Evolutionary conservation across 64 coral and sea anemone species (phyloP).

Genomic region (Acropora yongei): DNA sequence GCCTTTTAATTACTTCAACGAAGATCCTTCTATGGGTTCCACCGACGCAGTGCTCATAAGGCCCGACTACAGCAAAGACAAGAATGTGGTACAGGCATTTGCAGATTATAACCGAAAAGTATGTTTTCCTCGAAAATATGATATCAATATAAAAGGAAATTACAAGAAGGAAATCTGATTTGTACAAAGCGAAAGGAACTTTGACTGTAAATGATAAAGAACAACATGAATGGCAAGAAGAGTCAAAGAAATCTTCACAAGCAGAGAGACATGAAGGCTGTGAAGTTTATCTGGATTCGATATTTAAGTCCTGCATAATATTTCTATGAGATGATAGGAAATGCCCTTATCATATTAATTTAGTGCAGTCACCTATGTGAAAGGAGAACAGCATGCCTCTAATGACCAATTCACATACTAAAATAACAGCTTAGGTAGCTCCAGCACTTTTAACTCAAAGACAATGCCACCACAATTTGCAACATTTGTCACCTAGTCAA

Average conservation of each 20-base stretch:
- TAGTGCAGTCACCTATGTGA: too few relatives aligned
- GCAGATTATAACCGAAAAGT: neutral
- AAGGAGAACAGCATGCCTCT: too few relatives aligned
- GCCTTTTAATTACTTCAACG: slow-evolving; percentile 63
- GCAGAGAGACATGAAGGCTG: neutral
- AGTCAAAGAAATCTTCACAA: neutral
- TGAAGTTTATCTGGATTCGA: neutral
- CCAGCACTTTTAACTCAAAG: too few relatives aligned
- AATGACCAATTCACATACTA: too few relatives aligned
- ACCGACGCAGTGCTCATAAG: slow-evolving; percentile 26
- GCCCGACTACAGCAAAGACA: neutral
- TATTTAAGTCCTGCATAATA: too few relatives aligned
- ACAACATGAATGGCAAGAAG: neutral
- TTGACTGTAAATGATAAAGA: neutral
- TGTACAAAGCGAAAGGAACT: neutral
- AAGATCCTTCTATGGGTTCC: slow-evolving; percentile 27
- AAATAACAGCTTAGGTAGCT: too few relatives aligned
- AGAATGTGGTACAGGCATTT: neutral
- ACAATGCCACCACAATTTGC: too few relatives aligned
- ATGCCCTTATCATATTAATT: too few relatives aligned
- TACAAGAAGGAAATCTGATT: neutral
- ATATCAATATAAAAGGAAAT: neutral
- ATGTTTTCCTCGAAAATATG: slow-evolving; percentile 22
- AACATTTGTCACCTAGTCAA: too few relatives aligned
- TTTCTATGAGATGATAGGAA: too few relatives aligned